Evolutionary conservation across 1,140 invertebrate genomes (phyloP).

Genomic region (Medauroidea extradentata): DNA sequence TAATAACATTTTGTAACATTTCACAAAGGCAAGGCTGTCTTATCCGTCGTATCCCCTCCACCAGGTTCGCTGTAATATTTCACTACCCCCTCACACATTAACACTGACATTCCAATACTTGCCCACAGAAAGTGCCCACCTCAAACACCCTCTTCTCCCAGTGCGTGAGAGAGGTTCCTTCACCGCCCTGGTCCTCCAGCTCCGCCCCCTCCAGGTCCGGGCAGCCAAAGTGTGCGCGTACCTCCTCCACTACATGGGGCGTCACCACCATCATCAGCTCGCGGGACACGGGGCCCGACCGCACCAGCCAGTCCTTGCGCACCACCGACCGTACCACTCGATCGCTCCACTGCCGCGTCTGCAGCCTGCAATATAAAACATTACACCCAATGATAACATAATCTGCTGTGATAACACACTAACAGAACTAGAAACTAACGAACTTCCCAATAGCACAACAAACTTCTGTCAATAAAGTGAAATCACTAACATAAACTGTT

Average conservation of each 20-base stretch:
- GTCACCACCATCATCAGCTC: slow-evolving; percentile 89
- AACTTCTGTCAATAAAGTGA: too few relatives aligned
- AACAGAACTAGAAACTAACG: too few relatives aligned
- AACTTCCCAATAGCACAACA: too few relatives aligned
- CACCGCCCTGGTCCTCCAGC: slow-evolving; percentile 95
- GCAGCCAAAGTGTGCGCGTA: slow-evolving; percentile 88
- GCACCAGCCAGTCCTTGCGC: slow-evolving; percentile 79
- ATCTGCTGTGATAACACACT: too few relatives aligned
- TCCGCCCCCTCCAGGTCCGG: slow-evolving; percentile 89
- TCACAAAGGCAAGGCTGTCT: too few relatives aligned
- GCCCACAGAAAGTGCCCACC: slow-evolving; percentile 48
- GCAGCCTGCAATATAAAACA: slow-evolving; percentile 53
- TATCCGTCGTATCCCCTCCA: too few relatives aligned
- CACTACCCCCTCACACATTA: too few relatives aligned
- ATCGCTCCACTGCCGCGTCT: slow-evolving; percentile 93
- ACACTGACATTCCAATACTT: too few relatives aligned
- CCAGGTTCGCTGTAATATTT: too few relatives aligned
- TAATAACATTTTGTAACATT: too few relatives aligned
- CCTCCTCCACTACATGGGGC: slow-evolving; percentile 80
- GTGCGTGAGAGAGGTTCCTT: slow-evolving; percentile 94
- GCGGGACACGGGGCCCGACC: slow-evolving; percentile 66
- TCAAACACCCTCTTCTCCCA: slow-evolving; percentile 99
- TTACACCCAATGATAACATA: background rate
- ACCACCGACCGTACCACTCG: slow-evolving; percentile 77
- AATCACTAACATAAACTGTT: too few relatives aligned